These are phyloP conservation scores for Latrodectus geometricus DNA, from an alignment of 1,140 invertebrate species.

Conservation along the genomic window DNA sequence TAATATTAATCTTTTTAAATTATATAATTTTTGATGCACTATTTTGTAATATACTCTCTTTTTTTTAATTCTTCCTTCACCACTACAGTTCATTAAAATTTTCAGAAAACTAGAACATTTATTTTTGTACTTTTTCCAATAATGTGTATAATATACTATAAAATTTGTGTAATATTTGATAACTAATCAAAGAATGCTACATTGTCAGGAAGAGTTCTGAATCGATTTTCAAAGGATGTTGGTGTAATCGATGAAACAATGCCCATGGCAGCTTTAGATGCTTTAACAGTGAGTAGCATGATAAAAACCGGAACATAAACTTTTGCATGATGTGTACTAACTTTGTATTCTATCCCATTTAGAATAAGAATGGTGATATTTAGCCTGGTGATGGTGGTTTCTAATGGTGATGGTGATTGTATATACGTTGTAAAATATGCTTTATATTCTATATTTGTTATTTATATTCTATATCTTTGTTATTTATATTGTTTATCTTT, in stretches of 20 bases:
- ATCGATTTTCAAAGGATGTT: conserved; percentile 65
- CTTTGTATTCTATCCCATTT: neutral
- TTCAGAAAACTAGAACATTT: too few species aligned
- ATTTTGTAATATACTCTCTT: too few species aligned
- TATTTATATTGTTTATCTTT: too few species aligned
- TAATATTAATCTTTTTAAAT: too few species aligned
- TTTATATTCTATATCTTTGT: too few species aligned
- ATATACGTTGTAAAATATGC: too few species aligned
- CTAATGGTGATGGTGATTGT: conserved; percentile 10
- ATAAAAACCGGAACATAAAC: neutral
- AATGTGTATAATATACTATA: neutral
- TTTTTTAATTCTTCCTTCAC: too few species aligned
- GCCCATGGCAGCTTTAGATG: conserved; percentile 81
- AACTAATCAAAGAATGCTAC: conserved; percentile 17
- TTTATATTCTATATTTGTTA: too few species aligned
- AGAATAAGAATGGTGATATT: neutral
- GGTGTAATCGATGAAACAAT: conserved; percentile 70
- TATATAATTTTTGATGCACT: too few species aligned
- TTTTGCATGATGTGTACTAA: conserved; percentile 41
- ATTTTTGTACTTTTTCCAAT: neutral
- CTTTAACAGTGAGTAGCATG: conserved; percentile 49
- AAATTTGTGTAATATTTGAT: neutral
- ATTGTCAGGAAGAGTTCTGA: conserved; percentile 63
- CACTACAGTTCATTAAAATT: too few species aligned
- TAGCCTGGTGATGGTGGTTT: neutral